Evolutionary conservation across 2,797 vertebrate species (phyloP), one percentile per base, ranked within the genome.

Genomic region (Bufotes viridis): DNA sequence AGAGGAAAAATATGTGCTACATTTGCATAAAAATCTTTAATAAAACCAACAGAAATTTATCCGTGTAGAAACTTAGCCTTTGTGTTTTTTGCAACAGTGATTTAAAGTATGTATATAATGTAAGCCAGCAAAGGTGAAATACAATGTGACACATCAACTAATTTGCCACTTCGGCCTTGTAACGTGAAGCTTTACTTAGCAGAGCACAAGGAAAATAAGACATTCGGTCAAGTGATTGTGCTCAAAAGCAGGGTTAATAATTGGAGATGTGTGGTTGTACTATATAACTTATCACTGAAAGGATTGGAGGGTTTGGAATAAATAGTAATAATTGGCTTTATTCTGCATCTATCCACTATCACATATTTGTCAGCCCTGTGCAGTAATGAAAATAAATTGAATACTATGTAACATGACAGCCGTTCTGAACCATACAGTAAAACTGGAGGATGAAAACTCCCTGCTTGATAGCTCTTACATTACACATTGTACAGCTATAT

Each of bases 261-360:
- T 61, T 42, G 42, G 18, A 22, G 4, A 22, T 8, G 20, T 26
- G 17, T 63, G 20, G 1, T 26, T 67, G 65, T 26, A 67, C 11
- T 3, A 26, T 67, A 67, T 67, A 67, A 26, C n/a, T 14, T 3
- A 67, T 13, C n/a, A 67, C 26, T 67, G 12, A 13, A 24, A 67
- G 12, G 11, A 26, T 9, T 67, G 10, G 24, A 26, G 11, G 1
- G 3, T 14, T 1, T 67, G 12, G 10, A 67, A 24, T 26, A 67
- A 67, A 67, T 67, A 26, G 65, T 26, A 67, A 67, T 67, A 24
- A 67, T 67, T 67, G 65, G 11, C 26, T 26, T 26, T 67, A 67
- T 67, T 67, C 65, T 26, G n/a, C 65, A 67, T 67, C 65, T 67
- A 67, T 67, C 26, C 65, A 67, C n/a, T 67, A 67, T 26, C 65